A percentile compares a stretch with the other conserved stretches of the same genome.
These are phyloP conservation scores for Spodoptera frugiperda DNA, from an alignment of 1,140 invertebrate genomes.

Conservation along the genomic window DNA sequence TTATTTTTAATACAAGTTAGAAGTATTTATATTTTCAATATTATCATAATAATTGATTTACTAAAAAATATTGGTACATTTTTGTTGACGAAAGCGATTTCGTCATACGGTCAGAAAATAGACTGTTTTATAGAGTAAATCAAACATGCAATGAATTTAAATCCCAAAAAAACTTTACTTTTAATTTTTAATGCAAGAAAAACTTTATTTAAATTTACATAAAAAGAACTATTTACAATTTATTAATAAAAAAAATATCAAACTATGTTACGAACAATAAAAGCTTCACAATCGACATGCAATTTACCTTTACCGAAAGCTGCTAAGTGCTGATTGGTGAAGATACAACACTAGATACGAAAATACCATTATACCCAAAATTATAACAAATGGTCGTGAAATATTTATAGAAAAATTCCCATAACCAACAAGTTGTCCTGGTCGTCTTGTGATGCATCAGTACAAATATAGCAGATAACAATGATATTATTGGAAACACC, in stretches of 20 bases:
- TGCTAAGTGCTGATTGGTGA: slow-evolving; percentile 65
- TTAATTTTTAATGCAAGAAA: slow-evolving; percentile 36
- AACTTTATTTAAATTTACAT: slow-evolving; percentile 47
- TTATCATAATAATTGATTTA: not conserved
- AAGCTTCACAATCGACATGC: slow-evolving; percentile 73
- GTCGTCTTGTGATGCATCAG: slow-evolving; percentile 35
- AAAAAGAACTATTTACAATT: slow-evolving; percentile 44
- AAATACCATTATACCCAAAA: slow-evolving; percentile 69
- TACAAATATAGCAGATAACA: not conserved
- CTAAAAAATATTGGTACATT: not conserved
- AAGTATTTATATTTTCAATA: slow-evolving; percentile 10
- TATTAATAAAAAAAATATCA: slow-evolving; percentile 51
- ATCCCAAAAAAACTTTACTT: not conserved
- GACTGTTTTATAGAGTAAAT: slow-evolving; percentile 54
- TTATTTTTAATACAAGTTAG: not conserved
- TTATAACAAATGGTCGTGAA: slow-evolving; percentile 55
- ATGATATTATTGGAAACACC: not conserved
- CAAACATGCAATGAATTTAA: slow-evolving; percentile 49
- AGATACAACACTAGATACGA: slow-evolving; percentile 64
- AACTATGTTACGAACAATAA: slow-evolving; percentile 63
- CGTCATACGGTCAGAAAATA: slow-evolving; percentile 56
- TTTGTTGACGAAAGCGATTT: not conserved
- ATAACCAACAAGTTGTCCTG: slow-evolving; percentile 52
- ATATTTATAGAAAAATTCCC: slow-evolving; percentile 36
- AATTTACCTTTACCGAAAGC: slow-evolving; percentile 81